phyloP scores from a whole-genome alignment of 2,797 vertebrate genomes.

The Valencia hispanica region DNA sequence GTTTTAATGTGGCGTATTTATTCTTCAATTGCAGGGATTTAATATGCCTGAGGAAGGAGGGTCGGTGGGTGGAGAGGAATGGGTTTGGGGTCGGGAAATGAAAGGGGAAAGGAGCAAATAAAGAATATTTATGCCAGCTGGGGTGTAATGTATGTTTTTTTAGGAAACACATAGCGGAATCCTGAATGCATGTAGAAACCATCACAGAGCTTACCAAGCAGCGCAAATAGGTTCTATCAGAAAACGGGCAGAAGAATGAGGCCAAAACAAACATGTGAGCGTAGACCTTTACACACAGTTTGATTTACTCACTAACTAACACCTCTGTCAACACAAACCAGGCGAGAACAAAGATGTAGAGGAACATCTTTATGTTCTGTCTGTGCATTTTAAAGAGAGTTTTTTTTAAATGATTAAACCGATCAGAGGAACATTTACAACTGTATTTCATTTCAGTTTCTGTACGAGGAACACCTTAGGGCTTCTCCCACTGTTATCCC shows the following conservation, averaged over 20 bases:
- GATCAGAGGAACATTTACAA: constrained; percentile 10
- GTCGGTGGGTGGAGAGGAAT: constrained; percentile 24
- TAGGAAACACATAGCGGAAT: constrained; percentile 36
- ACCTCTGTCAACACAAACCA: constrained; percentile 57
- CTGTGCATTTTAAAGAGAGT: constrained; percentile 46
- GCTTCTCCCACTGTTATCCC: background rate
- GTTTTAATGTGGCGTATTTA: constrained; percentile 78
- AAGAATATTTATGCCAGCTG: constrained; percentile 71
- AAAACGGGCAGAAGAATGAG: constrained; percentile 17
- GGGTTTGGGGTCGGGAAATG: constrained; percentile 7
- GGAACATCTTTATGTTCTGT: constrained; percentile 50
- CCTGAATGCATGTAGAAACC: constrained; percentile 15
- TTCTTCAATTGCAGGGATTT: constrained; percentile 67
- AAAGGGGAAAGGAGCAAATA: constrained; percentile 58
- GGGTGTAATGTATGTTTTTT: constrained; percentile 51
- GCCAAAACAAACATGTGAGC: constrained; percentile 8
- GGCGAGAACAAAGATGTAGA: constrained; percentile 59
- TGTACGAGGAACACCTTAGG: background rate
- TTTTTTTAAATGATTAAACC: constrained; percentile 5
- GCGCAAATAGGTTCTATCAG: constrained; percentile 25
- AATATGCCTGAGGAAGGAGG: constrained; percentile 40
- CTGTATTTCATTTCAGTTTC: constrained; percentile 4
- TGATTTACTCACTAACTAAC: constrained; percentile 75
- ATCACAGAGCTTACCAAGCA: constrained; percentile 28
- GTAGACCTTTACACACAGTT: background rate